These are phyloP conservation scores for Garrulus glandarius DNA, from an alignment of 2,797 vertebrate genomes.

Conservation along the genomic window DNA sequence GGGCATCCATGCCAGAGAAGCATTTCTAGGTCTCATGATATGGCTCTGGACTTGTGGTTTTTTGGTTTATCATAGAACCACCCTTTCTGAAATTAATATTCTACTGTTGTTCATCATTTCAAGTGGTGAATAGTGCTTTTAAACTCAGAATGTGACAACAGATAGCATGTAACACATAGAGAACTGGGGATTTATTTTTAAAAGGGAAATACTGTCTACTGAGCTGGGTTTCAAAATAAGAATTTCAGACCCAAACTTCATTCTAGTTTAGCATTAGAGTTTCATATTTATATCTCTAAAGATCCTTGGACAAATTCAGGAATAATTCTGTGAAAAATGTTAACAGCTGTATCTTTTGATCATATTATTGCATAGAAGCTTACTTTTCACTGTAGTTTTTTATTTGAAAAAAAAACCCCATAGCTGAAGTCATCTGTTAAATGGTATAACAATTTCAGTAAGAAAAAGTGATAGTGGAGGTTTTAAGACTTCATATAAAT, in stretches of 20 bases:
- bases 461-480: neutral
- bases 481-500: neutral
- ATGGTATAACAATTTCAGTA: neutral
- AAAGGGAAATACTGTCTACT: neutral
- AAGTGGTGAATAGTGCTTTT: neutral
- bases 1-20: neutral
- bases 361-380: neutral
- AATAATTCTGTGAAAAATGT: neutral
- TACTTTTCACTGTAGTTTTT: neutral
- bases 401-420: neutral
- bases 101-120: neutral
- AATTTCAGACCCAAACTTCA: neutral
- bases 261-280: neutral
- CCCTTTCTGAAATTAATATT: neutral
- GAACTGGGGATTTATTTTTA: neutral
- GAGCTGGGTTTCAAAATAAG: neutral
- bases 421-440: neutral
- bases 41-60: neutral
- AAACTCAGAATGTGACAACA: neutral
- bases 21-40: neutral
- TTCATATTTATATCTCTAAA: neutral
- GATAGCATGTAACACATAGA: neutral
- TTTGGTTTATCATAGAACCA: neutral
- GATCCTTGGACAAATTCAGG: neutral
- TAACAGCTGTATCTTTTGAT: neutral